Base-by-base conservation (phyloP, 1,140 invertebrate genomes). In the Formica selysi region DNA sequence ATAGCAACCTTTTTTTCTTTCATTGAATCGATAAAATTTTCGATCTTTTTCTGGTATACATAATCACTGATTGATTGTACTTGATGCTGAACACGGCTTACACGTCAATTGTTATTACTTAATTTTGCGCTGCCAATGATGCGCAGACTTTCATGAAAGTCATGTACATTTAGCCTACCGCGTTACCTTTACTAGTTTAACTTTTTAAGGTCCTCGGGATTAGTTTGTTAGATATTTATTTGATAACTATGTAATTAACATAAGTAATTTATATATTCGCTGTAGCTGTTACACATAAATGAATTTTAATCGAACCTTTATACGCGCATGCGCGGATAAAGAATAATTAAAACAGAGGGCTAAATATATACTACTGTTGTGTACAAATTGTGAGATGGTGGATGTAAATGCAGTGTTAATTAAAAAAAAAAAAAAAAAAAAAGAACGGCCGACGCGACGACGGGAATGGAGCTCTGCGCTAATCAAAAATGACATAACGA, bases 321-420 rank as follows among this genome's bases (percentile, higher is more conserved):
- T 61, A 32, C 78, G 78, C 26, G 68, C 44, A 62, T 57, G 16
- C 22, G 79, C 79, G 11, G 4, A 48, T 48, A 48, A 48, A 29
- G 67, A 29, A 48, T 83, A 73, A 83, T 48, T 83, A 61, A 51
- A 83, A 74, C 68, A 61, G 68, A 83, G 79, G 79, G 79, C 79
- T 83, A 83, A 83, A 73, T 61, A 51, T 51, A 51, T 51, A 74
- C 79, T 61, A 48, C 68, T 51, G 59, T 78, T 64, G 26, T 61
- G 57, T 71, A 48, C 65, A 64, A 62, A 78, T 51, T 44, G 54
- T 44, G 61, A 16, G 29, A 61, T 36, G 57, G 32, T 59, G 67
- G 54, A n/a, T 54, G 48, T 70, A 62, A 79, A 38, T 59, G 54
- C 61, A 44, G 32, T 70, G 54, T 83, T 83, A 62, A 61, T 57